Evolutionary conservation across 2,113 vertebrate genomes (phyloP).

Genomic region (Trematomus loennbergii): DNA sequence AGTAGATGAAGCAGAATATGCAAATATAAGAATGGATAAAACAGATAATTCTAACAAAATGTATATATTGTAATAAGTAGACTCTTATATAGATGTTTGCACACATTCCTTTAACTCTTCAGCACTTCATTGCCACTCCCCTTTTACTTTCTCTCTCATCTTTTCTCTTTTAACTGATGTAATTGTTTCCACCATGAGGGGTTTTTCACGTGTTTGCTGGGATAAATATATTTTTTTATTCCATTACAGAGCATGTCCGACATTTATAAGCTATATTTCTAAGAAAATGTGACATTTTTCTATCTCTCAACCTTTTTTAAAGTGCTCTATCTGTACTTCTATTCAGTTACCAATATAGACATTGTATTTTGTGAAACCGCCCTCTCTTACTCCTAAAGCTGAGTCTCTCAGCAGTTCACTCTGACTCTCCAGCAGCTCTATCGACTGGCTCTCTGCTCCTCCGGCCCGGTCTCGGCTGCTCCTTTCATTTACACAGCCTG

Average conservation of each 20-base stretch:
- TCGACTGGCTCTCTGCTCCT: constrained; percentile 72
- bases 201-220: constrained; percentile 3
- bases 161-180: neutral
- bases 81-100: neutral
- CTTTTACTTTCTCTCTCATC: neutral
- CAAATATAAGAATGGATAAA: neutral
- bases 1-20: neutral
- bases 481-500: constrained; percentile 88
- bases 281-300: constrained; percentile 8
- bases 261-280: neutral
- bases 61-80: neutral
- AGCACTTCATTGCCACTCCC: neutral
- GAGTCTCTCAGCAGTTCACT: constrained; percentile 58
- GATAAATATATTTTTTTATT: constrained; percentile 4
- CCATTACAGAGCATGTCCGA: neutral
- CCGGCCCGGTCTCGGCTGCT: constrained; percentile 80
- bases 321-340: constrained; percentile 15
- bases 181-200: neutral
- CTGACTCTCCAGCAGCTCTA: constrained; percentile 67
- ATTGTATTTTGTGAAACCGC: constrained; percentile 42
- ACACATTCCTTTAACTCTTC: neutral
- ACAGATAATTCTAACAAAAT: neutral
- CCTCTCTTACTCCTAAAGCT: constrained; percentile 41
- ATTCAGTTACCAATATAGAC: constrained; percentile 42
- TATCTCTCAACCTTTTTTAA: neutral